Base-by-base conservation (phyloP, 2,113 vertebrate genomes). In the Verasper variegatus region DNA sequence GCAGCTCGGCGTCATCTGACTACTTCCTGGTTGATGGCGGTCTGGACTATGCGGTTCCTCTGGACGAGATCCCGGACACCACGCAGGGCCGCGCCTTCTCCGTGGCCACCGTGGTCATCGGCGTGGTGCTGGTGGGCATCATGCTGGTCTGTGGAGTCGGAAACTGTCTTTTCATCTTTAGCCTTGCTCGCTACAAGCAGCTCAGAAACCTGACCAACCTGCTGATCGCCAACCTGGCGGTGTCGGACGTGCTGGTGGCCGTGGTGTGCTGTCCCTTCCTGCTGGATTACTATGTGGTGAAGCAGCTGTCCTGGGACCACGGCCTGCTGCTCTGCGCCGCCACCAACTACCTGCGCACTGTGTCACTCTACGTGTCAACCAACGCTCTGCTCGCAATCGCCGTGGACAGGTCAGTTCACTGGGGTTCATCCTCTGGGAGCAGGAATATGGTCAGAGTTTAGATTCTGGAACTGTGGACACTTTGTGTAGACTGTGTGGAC, bases 251-350 rank as follows among this genome's bases (percentile, higher is more conserved):
- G 86, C 91, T 99, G 1, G 98, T 99, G 84, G 97, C 97, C 14
- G 95, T 93, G 0, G 92, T 98, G 74, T 99, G 98, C 90, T 99
- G 97, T 4, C 98, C 98, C 24, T 98, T 99, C 2, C 95, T 99
- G 90, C 92, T 99, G 91, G 98, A 99, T 86, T 99, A 99, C 85
- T 99, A 99, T 0, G 97, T 99, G 72, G 95, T 98, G 4, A 95
- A 94, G 49, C 95, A 95, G 87, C 95, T 99, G 23, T 98, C 97
- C 13, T 99, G 98, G 97, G 92, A 96, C 37, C 97, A 99, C 0
- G 97, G 98, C 51, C 95, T 96, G 0, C 18, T 95, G 68, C 95
- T 98, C 20, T 99, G 98, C 2, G 95, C 96, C 76, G 92, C 96
- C 0, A 93, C 97, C 88, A 98, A 97, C 90, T 99, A 99, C 86